A percentile compares a stretch with the other conserved stretches of the same genome.
These are phyloP conservation scores for Bicyclus anynana DNA, from an alignment of 1,140 invertebrate species.

Conservation along the genomic window DNA sequence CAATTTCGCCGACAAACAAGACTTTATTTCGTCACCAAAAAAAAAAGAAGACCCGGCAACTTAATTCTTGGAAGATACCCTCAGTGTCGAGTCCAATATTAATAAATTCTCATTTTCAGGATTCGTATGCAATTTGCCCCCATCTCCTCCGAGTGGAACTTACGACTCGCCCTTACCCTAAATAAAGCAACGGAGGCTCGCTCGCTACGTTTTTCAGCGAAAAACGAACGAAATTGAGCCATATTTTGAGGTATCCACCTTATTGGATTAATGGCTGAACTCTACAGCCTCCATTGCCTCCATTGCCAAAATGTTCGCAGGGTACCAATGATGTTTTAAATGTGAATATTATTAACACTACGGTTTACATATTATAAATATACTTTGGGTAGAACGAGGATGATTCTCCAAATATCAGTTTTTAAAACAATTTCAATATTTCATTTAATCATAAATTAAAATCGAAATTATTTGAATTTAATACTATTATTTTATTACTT, in stretches of 20 bases:
- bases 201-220: constrained; percentile 46
- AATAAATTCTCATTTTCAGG: constrained; percentile 71
- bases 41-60: constrained; percentile 36
- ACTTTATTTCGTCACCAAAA: constrained; percentile 28
- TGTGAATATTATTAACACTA: too few relatives aligned
- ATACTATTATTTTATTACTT: too few relatives aligned
- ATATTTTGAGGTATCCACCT: constrained; percentile 49
- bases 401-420: too few relatives aligned
- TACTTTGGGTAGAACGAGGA: too few relatives aligned
- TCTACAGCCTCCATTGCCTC: too few relatives aligned
- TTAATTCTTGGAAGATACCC: constrained; percentile 60
- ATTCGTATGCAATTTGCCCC: constrained; percentile 69
- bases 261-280: constrained; percentile 43
- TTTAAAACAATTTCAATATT: too few relatives aligned
- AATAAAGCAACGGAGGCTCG: constrained; percentile 49
- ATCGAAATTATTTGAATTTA: too few relatives aligned
- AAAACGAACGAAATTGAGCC: constrained; percentile 54
- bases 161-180: constrained; percentile 59
- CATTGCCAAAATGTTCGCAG: too few relatives aligned
- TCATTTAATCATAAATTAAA: too few relatives aligned
- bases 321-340: too few relatives aligned
- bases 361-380: too few relatives aligned
- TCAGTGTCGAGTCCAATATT: constrained; percentile 61
- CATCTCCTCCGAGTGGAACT: constrained; percentile 56
- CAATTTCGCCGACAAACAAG: constrained; percentile 9